phyloP scores from a whole-genome alignment of 2,797 vertebrate genomes.

The Nasua narica region DNA sequence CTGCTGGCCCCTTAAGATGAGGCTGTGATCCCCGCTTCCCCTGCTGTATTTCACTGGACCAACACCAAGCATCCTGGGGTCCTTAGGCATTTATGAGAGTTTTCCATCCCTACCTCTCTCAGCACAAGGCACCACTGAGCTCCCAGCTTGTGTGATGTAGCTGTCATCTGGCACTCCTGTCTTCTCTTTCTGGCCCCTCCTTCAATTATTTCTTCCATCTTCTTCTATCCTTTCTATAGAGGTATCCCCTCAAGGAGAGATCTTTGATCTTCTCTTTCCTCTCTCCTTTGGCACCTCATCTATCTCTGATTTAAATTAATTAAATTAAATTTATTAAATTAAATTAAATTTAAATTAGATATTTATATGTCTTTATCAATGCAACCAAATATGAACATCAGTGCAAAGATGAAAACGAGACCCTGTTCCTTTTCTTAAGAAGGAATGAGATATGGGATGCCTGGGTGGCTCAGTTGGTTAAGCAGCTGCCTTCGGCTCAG shows the following conservation, averaged over 20 bases:
- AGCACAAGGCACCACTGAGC: neutral
- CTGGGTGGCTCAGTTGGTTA: too few species aligned
- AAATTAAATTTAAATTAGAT: too few species aligned
- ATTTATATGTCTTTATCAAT: neutral
- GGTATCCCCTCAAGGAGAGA: neutral
- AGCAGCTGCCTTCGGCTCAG: too few species aligned
- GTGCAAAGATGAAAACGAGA: neutral
- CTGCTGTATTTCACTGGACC: neutral
- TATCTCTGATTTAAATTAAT: neutral
- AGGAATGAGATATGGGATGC: neutral
- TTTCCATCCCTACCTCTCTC: neutral
- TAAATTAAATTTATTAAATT: too few species aligned
- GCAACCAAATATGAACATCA: neutral
- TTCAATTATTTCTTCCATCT: neutral
- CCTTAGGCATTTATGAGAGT: neutral
- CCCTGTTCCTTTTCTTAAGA: neutral
- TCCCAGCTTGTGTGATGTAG: neutral
- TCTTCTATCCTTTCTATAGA: neutral
- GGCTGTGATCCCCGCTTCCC: rapidly evolving
- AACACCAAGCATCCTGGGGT: neutral
- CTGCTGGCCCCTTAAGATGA: too few species aligned
- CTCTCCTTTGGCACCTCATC: neutral
- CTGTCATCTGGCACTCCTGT: neutral
- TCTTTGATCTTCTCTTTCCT: neutral
- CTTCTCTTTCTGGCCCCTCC: neutral